phyloP scores from a whole-genome alignment of 2,888 invertebrate species.

The Sminthurides aquaticus region DNA sequence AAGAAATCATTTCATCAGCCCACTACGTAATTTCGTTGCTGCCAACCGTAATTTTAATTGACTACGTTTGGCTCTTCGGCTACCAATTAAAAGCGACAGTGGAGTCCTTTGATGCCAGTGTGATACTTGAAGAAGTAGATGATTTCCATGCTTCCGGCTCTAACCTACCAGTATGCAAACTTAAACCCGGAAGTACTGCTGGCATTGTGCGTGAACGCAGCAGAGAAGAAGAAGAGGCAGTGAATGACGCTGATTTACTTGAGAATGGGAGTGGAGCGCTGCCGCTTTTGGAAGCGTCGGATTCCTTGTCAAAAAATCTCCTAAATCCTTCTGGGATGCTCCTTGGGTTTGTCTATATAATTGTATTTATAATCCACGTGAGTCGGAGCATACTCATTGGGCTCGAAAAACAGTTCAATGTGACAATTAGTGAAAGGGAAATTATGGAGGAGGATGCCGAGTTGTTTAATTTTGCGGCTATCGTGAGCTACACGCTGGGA shows the following conservation, averaged over 20 bases:
- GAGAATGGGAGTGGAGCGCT: too few species aligned
- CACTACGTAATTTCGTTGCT: background rate
- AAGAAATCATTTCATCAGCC: background rate
- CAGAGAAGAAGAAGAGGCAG: too few species aligned
- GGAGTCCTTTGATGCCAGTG: background rate
- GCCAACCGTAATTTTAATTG: background rate
- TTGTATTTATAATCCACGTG: background rate
- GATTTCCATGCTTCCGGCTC: background rate
- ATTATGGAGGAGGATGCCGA: background rate
- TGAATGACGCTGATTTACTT: too few species aligned
- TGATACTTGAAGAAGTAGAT: background rate
- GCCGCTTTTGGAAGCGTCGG: too few species aligned
- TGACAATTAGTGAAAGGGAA: background rate
- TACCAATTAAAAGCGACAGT: background rate
- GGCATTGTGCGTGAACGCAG: too few species aligned
- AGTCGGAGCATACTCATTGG: background rate
- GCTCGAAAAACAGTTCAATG: background rate
- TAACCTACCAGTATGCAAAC: background rate
- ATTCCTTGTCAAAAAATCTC: too few species aligned
- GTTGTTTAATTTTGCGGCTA: background rate
- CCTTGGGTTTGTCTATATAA: background rate
- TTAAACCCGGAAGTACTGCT: too few species aligned
- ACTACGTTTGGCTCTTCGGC: constrained; percentile 3
- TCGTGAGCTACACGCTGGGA: background rate
- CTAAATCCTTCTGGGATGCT: too few species aligned